A percentile compares a stretch with the other conserved stretches of the same genome.
Evolutionary conservation across 2,888 invertebrate species (phyloP).

Genomic region (Cartodere bifasciata): DNA sequence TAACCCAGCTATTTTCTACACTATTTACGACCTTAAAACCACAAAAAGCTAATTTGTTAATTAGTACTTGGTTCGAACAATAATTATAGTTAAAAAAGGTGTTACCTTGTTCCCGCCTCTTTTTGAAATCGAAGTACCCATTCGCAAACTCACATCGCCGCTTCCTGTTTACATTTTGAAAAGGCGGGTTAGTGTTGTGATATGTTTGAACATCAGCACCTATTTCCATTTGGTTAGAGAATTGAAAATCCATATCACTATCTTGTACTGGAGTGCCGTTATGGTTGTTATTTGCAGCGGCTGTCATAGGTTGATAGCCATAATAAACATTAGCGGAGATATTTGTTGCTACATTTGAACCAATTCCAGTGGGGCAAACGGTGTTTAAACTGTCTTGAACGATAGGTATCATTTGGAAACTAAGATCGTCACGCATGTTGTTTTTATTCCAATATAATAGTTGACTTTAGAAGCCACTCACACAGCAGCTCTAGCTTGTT

Average conservation of each 20-base stretch:
- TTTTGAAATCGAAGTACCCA: slow-evolving; percentile 22
- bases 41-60: slow-evolving; percentile 5
- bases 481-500: too few species aligned
- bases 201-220: slow-evolving; percentile 6
- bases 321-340: slow-evolving; percentile 23
- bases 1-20: too few species aligned
- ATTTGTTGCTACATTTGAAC: slow-evolving; percentile 11
- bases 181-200: too few species aligned
- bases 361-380: slow-evolving; percentile 5
- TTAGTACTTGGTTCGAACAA: not conserved
- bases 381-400: slow-evolving; percentile 14
- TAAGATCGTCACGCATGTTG: slow-evolving; percentile 15
- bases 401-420: slow-evolving; percentile 15
- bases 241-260: slow-evolving; percentile 13
- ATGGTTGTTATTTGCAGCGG: slow-evolving; percentile 4
- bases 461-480: too few species aligned
- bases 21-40: not conserved
- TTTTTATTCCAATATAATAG: not conserved
- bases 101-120: slow-evolving; percentile 28
- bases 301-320: slow-evolving; percentile 19
- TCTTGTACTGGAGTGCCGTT: slow-evolving; percentile 2
- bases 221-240: slow-evolving; percentile 7
- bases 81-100: slow-evolving; percentile 4
- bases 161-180: slow-evolving; percentile 14
- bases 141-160: slow-evolving; percentile 14